Conservation (phyloP, 2,113 vertebrate species). For the Erythrolamprus reginae region DNA sequence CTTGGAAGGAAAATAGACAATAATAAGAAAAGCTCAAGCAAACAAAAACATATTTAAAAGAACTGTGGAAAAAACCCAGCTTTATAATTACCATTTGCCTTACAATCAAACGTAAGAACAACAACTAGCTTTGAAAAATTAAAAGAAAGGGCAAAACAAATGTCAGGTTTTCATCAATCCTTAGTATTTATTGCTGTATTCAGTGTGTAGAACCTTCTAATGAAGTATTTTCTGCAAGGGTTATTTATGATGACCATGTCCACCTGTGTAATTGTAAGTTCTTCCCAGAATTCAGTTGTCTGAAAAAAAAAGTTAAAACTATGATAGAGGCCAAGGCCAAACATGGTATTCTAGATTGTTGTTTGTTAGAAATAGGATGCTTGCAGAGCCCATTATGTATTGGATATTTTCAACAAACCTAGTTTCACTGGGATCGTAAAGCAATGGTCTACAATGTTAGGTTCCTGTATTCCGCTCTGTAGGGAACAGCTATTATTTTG, state of each 20-base stretch:
- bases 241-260: background rate
- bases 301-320: background rate
- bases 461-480: background rate
- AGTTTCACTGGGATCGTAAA: background rate
- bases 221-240: background rate
- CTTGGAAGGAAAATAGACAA: background rate
- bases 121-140: background rate
- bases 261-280: background rate
- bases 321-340: background rate
- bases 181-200: background rate
- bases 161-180: background rate
- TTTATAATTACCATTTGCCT: background rate
- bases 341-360: background rate
- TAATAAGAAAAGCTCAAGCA: background rate
- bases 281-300: background rate
- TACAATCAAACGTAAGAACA: background rate
- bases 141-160: constrained; percentile 6
- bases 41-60: background rate
- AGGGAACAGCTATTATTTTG: background rate
- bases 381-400: background rate
- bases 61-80: background rate
- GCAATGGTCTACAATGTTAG: background rate
- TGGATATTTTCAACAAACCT: background rate
- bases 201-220: background rate
- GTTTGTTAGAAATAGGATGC: background rate